phyloP scores from a whole-genome alignment of 2,113 vertebrate species.

The Indri indri region DNA sequence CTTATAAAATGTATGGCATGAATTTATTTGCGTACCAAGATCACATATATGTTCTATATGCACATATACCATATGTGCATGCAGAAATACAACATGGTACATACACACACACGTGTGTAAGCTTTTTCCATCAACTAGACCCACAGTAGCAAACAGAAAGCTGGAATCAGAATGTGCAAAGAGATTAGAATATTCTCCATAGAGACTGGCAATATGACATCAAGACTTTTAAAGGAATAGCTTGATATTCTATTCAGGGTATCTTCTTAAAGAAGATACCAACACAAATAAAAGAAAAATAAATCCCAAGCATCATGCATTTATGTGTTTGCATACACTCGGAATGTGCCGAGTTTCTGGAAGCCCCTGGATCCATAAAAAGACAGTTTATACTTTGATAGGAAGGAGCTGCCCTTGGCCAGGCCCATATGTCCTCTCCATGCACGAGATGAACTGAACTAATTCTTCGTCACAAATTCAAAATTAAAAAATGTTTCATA shows the following conservation, averaged over 20 bases:
- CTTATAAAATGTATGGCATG: accelerated
- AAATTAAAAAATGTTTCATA: background rate
- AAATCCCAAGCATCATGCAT: accelerated
- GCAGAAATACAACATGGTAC: background rate
- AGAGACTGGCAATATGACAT: too few relatives aligned
- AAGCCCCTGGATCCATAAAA: background rate
- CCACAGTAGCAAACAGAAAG: background rate
- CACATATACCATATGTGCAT: too few relatives aligned
- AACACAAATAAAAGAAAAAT: background rate
- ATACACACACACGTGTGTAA: accelerated
- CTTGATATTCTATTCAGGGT: too few relatives aligned
- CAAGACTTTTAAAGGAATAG: background rate
- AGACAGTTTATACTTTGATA: too few relatives aligned
- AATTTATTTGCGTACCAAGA: accelerated
- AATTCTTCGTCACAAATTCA: background rate
- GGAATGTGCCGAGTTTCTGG: background rate
- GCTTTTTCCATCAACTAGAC: too few relatives aligned
- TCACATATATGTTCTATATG: accelerated
- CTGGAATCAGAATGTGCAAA: background rate
- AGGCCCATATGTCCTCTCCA: background rate
- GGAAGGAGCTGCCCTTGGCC: background rate
- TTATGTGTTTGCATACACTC: accelerated
- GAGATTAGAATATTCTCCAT: background rate
- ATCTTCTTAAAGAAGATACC: background rate
- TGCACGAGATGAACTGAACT: background rate